Percentiles rank a stretch among this genome's conserved stretches.
Evolutionary conservation across 2,797 vertebrate genomes (phyloP).

Genomic region (Aeoliscus strigatus): DNA sequence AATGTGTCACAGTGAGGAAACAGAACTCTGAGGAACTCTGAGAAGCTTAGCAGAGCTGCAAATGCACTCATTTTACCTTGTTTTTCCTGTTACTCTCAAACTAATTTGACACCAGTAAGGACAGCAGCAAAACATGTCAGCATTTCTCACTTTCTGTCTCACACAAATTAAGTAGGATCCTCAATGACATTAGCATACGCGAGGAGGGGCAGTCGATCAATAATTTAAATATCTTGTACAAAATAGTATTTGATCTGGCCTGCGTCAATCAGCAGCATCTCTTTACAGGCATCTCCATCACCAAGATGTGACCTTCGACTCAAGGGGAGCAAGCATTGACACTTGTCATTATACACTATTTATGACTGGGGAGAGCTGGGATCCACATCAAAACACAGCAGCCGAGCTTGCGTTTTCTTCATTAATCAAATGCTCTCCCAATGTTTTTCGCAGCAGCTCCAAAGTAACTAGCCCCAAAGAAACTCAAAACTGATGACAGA

Average conservation of each 20-base stretch:
- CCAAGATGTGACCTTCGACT: conserved; percentile 73
- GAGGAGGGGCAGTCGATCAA: conserved; percentile 57
- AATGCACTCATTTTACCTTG: too few relatives aligned
- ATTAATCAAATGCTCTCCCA: conserved; percentile 62
- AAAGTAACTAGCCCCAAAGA: conserved; percentile 69
- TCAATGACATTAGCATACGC: conserved; percentile 65
- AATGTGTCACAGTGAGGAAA: too few relatives aligned
- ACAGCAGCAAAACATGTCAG: conserved; percentile 31
- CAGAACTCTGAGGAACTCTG: too few relatives aligned
- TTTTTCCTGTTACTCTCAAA: too few relatives aligned
- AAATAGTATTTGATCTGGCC: conserved; percentile 66
- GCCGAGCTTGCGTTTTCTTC: conserved; percentile 57
- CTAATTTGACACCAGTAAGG: conserved; percentile 4
- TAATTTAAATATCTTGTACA: conserved; percentile 69
- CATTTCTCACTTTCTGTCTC: conserved; percentile 33
- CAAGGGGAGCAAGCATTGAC: conserved; percentile 71
- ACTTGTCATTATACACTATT: conserved; percentile 77
- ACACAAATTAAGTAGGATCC: conserved; percentile 52
- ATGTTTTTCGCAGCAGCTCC: conserved; percentile 62
- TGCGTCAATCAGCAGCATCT: conserved; percentile 59
- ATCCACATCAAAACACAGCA: conserved; percentile 67
- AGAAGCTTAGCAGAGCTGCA: too few relatives aligned
- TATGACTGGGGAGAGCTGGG: conserved; percentile 64
- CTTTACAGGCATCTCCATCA: conserved; percentile 44
- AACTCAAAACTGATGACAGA: conserved; percentile 72